Base-by-base conservation (phyloP, 2,888 invertebrate species). In the Lasioglossum morio region DNA sequence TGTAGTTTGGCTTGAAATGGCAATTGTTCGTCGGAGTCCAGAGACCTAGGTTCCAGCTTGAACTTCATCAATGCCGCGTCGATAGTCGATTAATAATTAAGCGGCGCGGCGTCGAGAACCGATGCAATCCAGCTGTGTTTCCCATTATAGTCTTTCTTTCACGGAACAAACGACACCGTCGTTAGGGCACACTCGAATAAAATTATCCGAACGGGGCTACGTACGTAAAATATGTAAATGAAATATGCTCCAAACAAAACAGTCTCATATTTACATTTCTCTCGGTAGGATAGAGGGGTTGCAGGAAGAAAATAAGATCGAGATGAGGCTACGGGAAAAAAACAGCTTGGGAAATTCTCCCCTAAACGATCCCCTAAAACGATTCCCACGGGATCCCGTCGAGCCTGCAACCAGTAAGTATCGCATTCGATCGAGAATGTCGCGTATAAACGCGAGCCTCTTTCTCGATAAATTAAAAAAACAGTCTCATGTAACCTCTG, bases 21-120 rank as follows among this genome's bases (percentile, higher is more conserved):
- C 72, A 16, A n/a, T n/a, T 69, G 82, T 57, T 37, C 19, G 37
- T 53, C n/a, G 48, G 19, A 34, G 66, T 69, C 66, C 66, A 37
- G 23, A 37, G 66, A 69, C 37, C 37, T 16, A 53, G 40, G 43
- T 82, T 14, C 30, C 5, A 34, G 40, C n/a, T 43, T 34, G 73
- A 60, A 69, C 70, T 74, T 75, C n/a, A 19, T 37, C 84, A 72
- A 79, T 84, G 79, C 53, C 74, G 43, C 53, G 74, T 84, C 79
- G 74, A 84, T 84, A 27, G 3, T 1, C 27, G 27, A 37, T 84
- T 84, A 75, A 84, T 84, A 84, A 84, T 84, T 72, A 4, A 83
- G 3, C 27, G 16, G 14, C 34, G 3, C 27, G 16, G 14, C 34
- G 23, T 19, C 27, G n/a, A 4, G 70, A 34, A 46, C 53, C 40